Base-by-base conservation (phyloP, 2,888 invertebrate genomes). In the Seira musarum region DNA sequence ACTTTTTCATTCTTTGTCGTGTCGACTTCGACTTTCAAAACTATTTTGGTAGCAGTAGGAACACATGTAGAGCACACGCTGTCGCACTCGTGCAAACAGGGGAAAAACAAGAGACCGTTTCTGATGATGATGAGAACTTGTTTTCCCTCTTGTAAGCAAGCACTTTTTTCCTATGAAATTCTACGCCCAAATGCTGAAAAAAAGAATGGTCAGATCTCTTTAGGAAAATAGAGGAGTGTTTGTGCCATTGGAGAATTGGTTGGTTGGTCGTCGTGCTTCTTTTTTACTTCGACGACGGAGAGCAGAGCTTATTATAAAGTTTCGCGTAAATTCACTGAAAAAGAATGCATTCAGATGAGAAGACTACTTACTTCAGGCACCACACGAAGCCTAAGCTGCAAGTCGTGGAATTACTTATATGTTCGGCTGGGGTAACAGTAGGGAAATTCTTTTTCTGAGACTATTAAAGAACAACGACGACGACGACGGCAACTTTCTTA, bases 401-500 rank as follows among this genome's bases (percentile, higher is more conserved):
- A 53, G 53, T n/a, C n/a, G 15, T 53, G 53, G 15, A 53, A 53
- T 53, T n/a, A 40, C n/a, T 40, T 6, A 40, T 40, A 53, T 53
- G 53, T 53, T 30, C 8, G 30, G 30, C 30, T 30, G 53, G 53
- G 53, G 17, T 53, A 53, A 15, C 53, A 53, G 30, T 8, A 30
- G 30, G 13, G 15, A 53, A 53, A 53, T 53, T 53, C 53, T 13
- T 13, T 53, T 13, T 13, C 53, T 3, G 17, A 53, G 53, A 53
- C 53, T 17, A 53, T 53, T 53, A 53, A 53, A 53, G 17, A 15
- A 53, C 53, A 53, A 53, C 53, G 53, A 17, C 53, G 53, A 65
- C 53, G 73, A 73, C 63, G 61, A 71, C 71, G 49, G 46, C 46
- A 64, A 64, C 65, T 65, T 53, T 73, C 73, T 65, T 73, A 70